Evolutionary conservation across 1,140 invertebrate genomes (phyloP).

Genomic region (Heliconius himera): DNA sequence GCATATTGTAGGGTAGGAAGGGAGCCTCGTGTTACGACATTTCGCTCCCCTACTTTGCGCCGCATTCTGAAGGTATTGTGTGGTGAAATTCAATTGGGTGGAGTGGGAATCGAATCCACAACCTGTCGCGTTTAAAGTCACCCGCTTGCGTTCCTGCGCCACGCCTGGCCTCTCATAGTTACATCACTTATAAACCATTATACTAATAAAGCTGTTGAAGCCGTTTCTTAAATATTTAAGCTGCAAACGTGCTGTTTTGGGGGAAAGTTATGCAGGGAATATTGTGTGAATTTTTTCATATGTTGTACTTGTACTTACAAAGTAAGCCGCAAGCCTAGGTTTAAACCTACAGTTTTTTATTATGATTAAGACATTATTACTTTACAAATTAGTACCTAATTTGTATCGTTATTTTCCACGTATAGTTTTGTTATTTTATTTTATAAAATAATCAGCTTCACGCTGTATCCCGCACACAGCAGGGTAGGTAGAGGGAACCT

Average conservation of each 20-base stretch:
- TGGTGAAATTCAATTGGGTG: too few relatives aligned
- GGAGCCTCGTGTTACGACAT: too few relatives aligned
- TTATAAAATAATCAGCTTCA: too few relatives aligned
- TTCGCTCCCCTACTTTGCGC: too few relatives aligned
- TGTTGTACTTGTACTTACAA: background rate
- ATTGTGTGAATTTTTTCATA: background rate
- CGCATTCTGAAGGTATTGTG: too few relatives aligned
- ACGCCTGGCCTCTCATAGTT: conserved; percentile 45
- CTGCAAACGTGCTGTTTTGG: background rate
- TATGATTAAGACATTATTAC: background rate
- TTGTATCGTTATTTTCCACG: background rate
- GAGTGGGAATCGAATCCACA: too few relatives aligned
- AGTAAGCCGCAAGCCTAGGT: background rate
- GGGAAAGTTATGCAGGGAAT: conserved; percentile 3
- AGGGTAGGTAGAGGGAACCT: too few relatives aligned
- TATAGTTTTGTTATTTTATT: background rate
- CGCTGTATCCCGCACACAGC: too few relatives aligned
- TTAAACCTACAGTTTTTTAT: background rate
- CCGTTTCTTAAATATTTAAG: conserved; percentile 7
- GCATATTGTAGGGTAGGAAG: too few relatives aligned
- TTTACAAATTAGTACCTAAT: background rate
- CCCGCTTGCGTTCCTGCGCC: too few relatives aligned
- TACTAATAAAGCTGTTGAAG: conserved; percentile 40
- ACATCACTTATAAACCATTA: conserved; percentile 58
- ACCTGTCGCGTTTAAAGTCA: too few relatives aligned